Percentiles rank a stretch among this genome's conserved stretches.
phyloP scores from a whole-genome alignment of 2,113 vertebrate genomes.

The Abramis brama region DNA sequence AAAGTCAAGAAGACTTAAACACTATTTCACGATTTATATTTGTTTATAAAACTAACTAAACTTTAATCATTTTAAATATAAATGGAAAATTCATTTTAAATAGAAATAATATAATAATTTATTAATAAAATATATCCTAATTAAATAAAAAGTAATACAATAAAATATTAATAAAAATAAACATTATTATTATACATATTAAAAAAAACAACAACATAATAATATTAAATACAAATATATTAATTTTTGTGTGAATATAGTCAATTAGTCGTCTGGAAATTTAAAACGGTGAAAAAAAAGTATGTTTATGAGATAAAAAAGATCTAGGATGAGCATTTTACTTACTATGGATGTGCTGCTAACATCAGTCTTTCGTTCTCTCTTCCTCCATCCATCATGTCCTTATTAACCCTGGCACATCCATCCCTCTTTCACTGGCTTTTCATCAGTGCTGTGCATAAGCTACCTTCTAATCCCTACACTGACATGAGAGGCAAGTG shows the following conservation, averaged over 20 bases:
- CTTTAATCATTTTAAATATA: background rate
- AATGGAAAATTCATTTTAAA: too few species aligned
- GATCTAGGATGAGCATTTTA: background rate
- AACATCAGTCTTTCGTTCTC: background rate
- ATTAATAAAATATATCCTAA: too few species aligned
- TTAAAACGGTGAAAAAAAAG: background rate
- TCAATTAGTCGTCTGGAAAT: background rate
- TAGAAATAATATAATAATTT: background rate
- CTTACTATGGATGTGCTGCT: background rate
- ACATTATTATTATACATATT: background rate
- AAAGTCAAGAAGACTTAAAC: background rate
- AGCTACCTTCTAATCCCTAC: slow-evolving; percentile 75
- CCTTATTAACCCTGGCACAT: slow-evolving; percentile 39
- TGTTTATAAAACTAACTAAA: background rate
- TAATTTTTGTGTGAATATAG: background rate
- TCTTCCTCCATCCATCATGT: slow-evolving; percentile 9
- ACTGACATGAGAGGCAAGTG: slow-evolving; percentile 76
- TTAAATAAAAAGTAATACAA: background rate
- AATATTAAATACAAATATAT: background rate
- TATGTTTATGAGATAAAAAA: background rate
- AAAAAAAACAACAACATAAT: background rate
- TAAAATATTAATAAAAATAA: background rate
- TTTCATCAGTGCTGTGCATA: slow-evolving; percentile 37
- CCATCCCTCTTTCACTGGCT: slow-evolving; percentile 37
- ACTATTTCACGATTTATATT: background rate